Percentiles rank a stretch among this genome's conserved stretches.
Conservation (phyloP, 1,140 invertebrate species). For the Sycobia sp. region DNA sequence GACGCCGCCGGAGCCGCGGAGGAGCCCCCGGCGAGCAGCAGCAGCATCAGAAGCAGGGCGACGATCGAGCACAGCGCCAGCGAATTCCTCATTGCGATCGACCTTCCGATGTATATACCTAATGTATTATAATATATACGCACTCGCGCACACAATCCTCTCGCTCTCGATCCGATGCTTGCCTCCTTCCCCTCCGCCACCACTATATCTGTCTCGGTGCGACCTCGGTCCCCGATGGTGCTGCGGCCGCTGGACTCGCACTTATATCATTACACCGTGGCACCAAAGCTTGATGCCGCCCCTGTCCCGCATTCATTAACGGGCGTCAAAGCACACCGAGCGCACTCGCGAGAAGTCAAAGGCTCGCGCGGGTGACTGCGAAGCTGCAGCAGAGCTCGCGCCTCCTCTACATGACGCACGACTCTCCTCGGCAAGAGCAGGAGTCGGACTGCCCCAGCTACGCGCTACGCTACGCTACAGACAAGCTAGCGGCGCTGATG, state of each 20-base stretch:
- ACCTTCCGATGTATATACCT: background rate
- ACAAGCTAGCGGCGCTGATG: too few species aligned
- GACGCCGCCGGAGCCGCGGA: conserved; percentile 39
- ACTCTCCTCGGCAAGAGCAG: background rate
- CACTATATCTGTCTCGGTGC: background rate
- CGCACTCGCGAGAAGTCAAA: conserved; percentile 15
- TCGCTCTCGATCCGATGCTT: background rate
- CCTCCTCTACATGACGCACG: conserved; percentile 12
- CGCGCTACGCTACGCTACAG: background rate
- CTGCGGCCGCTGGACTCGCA: too few species aligned
- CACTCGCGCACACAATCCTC: background rate
- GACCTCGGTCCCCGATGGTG: too few species aligned
- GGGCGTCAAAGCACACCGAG: too few species aligned
- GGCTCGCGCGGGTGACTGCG: conserved; percentile 5
- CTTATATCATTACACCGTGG: too few species aligned
- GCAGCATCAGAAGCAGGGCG: background rate
- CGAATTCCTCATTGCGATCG: background rate
- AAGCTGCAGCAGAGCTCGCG: background rate
- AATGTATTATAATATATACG: background rate
- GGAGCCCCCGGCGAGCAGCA: background rate
- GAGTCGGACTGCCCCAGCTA: conserved; percentile 7
- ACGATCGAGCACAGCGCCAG: background rate
- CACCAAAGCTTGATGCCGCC: too few species aligned
- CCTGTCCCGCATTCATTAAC: too few species aligned
- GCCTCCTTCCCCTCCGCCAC: background rate